Evolutionary conservation across 2,888 invertebrate genomes (phyloP).

Genomic region (Agrochola macilenta): DNA sequence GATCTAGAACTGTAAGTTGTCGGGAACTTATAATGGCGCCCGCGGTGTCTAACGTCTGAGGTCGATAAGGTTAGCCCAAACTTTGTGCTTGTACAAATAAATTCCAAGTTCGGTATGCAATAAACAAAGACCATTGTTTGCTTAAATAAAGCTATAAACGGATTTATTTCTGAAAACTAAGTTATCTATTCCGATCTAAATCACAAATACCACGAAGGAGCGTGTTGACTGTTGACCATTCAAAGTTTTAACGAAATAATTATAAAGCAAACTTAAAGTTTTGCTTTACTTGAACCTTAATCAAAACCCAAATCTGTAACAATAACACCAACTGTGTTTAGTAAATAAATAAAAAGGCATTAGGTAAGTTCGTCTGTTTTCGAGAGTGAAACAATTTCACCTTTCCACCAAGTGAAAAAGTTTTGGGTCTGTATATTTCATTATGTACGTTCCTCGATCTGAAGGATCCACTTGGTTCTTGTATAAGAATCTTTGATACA

Average conservation of each 20-base stretch:
- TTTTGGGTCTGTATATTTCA: slow-evolving; percentile 39
- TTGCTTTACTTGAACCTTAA: not conserved
- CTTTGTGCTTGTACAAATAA: slow-evolving; percentile 58
- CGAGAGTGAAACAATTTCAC: slow-evolving; percentile 9
- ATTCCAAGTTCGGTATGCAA: slow-evolving; percentile 51
- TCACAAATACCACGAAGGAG: slow-evolving; percentile 22
- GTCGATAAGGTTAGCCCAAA: slow-evolving; percentile 55
- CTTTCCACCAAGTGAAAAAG: slow-evolving; percentile 20
- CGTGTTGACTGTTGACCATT: not conserved
- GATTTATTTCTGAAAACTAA: slow-evolving; percentile 48
- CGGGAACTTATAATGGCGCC: slow-evolving; percentile 33
- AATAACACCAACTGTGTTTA: not conserved
- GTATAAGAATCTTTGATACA: slow-evolving; percentile 18
- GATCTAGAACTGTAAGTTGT: slow-evolving; percentile 14
- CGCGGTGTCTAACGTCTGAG: slow-evolving; percentile 27
- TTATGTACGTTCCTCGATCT: slow-evolving; percentile 5
- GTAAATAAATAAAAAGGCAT: slow-evolving; percentile 18
- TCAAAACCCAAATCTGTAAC: not conserved
- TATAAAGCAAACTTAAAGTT: not conserved
- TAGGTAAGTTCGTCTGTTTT: not conserved
- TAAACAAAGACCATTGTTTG: slow-evolving; percentile 52
- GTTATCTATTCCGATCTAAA: slow-evolving; percentile 30
- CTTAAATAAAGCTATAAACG: slow-evolving; percentile 40
- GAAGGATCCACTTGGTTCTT: slow-evolving; percentile 15
- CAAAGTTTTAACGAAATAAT: slow-evolving; percentile 21